phyloP scores from a whole-genome alignment of 2,797 vertebrate genomes.

The Aselliscus stoliczkanus region DNA sequence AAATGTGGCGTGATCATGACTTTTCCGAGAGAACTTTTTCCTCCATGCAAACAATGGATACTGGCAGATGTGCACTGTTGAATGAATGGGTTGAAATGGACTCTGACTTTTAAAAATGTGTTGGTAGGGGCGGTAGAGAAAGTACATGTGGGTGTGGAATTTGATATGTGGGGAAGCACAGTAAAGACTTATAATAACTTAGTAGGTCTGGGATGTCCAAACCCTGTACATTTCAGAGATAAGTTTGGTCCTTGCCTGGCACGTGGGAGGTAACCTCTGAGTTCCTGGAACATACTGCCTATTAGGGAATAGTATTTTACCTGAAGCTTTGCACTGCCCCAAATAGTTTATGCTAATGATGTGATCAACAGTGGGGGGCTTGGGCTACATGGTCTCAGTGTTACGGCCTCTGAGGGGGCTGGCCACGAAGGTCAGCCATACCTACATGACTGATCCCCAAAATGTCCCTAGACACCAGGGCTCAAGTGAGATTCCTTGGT shows the following conservation, averaged over 20 bases:
- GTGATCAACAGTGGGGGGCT: too few species aligned
- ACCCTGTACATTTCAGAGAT: background rate
- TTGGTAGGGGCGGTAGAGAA: background rate
- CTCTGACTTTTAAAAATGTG: background rate
- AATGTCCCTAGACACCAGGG: background rate
- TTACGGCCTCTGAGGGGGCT: background rate
- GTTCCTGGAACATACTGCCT: background rate
- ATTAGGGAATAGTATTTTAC: background rate
- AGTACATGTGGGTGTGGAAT: background rate
- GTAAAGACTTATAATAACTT: background rate
- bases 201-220: background rate
- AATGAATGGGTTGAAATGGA: background rate
- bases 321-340: background rate
- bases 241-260: background rate
- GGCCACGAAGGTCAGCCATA: background rate
- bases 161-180: background rate
- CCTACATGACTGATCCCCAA: background rate
- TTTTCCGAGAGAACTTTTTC: conserved; percentile 3
- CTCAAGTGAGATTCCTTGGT: too few species aligned
- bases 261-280: background rate
- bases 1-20: background rate
- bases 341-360: background rate
- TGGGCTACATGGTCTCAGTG: background rate
- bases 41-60: background rate
- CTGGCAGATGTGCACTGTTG: background rate